Conservation (phyloP, 1,140 invertebrate species). For the Cydia strobilella region DNA sequence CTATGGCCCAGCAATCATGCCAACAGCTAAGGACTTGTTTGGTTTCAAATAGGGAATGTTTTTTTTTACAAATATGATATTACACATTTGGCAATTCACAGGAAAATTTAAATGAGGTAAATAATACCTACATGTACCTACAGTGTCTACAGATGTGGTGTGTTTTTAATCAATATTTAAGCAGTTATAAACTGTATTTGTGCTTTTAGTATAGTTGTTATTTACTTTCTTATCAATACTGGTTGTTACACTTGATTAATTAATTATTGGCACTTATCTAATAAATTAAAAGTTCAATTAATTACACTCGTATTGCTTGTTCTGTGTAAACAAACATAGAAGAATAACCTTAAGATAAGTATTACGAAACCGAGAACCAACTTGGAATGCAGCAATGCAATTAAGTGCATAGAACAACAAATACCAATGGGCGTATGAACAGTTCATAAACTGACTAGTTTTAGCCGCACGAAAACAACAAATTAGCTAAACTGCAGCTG, state of each 20-base stretch:
- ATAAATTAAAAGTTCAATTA: too few species aligned
- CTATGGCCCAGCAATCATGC: too few species aligned
- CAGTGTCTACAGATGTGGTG: too few species aligned
- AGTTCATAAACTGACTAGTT: constrained; percentile 5
- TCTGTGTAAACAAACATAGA: neutral
- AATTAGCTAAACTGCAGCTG: neutral
- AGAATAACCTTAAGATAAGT: neutral
- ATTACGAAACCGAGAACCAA: neutral
- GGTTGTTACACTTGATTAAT: neutral
- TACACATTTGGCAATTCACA: too few species aligned
- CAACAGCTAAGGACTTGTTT: too few species aligned
- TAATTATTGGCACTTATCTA: too few species aligned
- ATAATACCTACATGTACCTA: too few species aligned
- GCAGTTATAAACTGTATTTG: too few species aligned
- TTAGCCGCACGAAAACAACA: neutral
- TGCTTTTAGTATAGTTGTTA: neutral
- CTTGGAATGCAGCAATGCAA: neutral
- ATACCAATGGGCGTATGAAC: neutral
- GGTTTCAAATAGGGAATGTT: too few species aligned
- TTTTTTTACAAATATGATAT: too few species aligned
- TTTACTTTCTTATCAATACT: neutral
- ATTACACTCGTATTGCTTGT: neutral
- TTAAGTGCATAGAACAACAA: constrained; percentile 11
- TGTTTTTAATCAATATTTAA: too few species aligned
- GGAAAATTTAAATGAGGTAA: too few species aligned